phyloP scores from a whole-genome alignment of 1,140 invertebrate genomes.

The Drepana arcuata region DNA sequence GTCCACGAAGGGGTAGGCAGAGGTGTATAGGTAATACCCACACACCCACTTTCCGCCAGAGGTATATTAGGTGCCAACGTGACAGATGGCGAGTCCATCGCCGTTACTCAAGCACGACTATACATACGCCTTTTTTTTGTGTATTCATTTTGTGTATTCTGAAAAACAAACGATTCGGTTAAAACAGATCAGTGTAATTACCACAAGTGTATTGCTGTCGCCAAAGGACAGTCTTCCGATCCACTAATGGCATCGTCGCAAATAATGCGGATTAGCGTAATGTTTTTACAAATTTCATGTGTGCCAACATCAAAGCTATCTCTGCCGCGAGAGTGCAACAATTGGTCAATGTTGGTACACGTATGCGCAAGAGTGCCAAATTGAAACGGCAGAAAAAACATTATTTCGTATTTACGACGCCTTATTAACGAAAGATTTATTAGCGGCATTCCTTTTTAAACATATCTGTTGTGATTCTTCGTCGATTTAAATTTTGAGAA shows the following conservation, averaged over 20 bases:
- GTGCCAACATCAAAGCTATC: constrained; percentile 25
- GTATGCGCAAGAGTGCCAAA: constrained; percentile 33
- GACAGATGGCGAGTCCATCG: too few species aligned
- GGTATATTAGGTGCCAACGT: too few species aligned
- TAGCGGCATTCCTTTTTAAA: constrained; percentile 19
- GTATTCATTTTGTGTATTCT: too few species aligned
- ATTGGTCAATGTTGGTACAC: constrained; percentile 31
- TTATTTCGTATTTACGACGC: constrained; percentile 45
- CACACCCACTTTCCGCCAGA: too few species aligned
- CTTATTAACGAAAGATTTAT: constrained; percentile 54
- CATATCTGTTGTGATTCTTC: constrained; percentile 14
- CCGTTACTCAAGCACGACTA: too few species aligned
- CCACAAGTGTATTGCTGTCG: too few species aligned
- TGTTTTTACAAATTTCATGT: constrained; percentile 13
- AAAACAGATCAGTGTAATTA: too few species aligned
- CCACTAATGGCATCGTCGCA: constrained; percentile 10
- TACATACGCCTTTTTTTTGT: too few species aligned
- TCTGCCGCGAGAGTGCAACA: constrained; percentile 20
- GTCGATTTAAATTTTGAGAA: background rate
- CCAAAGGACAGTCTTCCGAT: too few species aligned
- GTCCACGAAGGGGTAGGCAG: too few species aligned
- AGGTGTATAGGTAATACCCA: too few species aligned
- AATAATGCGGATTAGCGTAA: constrained; percentile 10
- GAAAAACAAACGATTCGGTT: too few species aligned
- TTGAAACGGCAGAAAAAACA: constrained; percentile 26